phyloP scores from a whole-genome alignment of 2,888 invertebrate species.

The Pocota personata region DNA sequence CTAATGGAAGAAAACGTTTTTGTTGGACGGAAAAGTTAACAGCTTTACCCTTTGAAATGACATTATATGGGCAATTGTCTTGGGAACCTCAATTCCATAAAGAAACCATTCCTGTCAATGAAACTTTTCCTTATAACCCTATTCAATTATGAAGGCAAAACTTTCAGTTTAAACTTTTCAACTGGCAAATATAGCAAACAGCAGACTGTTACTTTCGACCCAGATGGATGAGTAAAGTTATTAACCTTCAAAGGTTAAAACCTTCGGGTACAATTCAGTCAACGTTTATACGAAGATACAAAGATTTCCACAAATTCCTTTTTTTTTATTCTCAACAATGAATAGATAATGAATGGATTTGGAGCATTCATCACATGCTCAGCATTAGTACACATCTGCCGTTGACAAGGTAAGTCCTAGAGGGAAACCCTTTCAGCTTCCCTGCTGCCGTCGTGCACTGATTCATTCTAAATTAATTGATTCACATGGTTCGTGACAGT shows the following conservation, averaged over 20 bases:
- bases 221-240: conserved; percentile 8
- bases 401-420: neutral
- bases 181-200: neutral
- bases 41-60: conserved; percentile 5
- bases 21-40: conserved; percentile 25
- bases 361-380: neutral
- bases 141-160: conserved; percentile 28
- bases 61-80: neutral
- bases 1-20: conserved; percentile 46
- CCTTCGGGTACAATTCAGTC: neutral
- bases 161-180: neutral
- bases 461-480: conserved; percentile 35
- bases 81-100: neutral
- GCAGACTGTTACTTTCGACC: neutral
- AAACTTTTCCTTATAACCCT: neutral
- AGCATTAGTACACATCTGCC: neutral
- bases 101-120: neutral
- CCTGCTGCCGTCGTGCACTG: neutral
- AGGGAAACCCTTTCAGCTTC: neutral
- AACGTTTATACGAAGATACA: neutral
- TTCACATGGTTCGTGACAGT: neutral
- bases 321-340: neutral
- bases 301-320: neutral
- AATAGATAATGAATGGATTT: neutral
- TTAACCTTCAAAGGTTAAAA: conserved; percentile 14